Conservation (phyloP, 92 coral and sea anemone species). For the Porites divaricata region DNA sequence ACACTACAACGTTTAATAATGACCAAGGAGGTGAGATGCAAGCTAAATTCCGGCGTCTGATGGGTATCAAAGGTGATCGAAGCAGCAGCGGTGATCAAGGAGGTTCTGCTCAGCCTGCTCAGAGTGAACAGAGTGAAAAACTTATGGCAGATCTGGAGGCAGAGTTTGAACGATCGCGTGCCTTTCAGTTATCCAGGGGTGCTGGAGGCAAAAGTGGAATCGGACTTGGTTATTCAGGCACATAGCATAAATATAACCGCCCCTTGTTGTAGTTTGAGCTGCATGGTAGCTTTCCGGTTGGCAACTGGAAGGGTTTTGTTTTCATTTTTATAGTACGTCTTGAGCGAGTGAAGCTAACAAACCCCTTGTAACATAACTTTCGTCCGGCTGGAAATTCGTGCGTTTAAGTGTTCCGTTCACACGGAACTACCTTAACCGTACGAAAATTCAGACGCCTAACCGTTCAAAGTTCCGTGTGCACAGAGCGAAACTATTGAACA, state of each 20-base stretch:
- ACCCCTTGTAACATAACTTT: too few relatives aligned
- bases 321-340: too few relatives aligned
- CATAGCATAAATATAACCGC: conserved; percentile 4
- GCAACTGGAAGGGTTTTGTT: too few relatives aligned
- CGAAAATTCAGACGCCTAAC: too few relatives aligned
- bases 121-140: conserved; percentile 45
- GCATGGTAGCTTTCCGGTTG: too few relatives aligned
- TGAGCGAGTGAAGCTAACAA: too few relatives aligned
- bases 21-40: conserved; percentile 99
- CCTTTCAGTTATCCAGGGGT: conserved; percentile 95
- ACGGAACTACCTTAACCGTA: too few relatives aligned
- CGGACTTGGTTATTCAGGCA: conserved; percentile 95
- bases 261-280: too few relatives aligned
- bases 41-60: conserved; percentile 95
- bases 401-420: too few relatives aligned
- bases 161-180: conserved; percentile 98
- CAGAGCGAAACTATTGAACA: too few relatives aligned
- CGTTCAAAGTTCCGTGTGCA: too few relatives aligned
- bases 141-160: conserved; percentile 87
- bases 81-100: conserved; percentile 10
- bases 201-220: conserved; percentile 99
- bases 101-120: conserved; percentile 32
- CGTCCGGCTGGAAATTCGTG: too few relatives aligned
- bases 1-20: conserved; percentile 77
- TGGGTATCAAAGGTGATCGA: conserved; percentile 88